Evolutionary conservation across 2,888 invertebrate species (phyloP).

Genomic region (Agrochola lota): DNA sequence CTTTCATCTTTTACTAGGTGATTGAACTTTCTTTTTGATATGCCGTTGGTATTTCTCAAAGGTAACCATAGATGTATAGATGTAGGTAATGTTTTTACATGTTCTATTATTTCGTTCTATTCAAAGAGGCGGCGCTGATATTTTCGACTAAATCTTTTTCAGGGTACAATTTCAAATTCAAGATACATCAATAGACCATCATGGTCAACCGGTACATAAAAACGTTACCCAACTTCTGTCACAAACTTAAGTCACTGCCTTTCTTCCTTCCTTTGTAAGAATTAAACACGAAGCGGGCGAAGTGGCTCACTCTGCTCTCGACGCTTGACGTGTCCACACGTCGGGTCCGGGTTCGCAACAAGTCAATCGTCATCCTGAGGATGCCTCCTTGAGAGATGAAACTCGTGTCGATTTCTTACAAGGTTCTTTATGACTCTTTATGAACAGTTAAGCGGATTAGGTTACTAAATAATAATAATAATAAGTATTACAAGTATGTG

Average conservation of each 20-base stretch:
- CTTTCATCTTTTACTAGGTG: not conserved
- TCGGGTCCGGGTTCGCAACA: no score
- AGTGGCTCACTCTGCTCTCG: no score
- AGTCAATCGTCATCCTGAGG: no score
- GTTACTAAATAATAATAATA: no score
- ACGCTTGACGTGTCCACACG: no score
- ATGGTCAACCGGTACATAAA: not conserved
- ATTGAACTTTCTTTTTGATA: constrained; percentile 15
- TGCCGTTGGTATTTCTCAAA: constrained; percentile 2
- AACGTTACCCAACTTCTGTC: not conserved
- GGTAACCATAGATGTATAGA: not conserved
- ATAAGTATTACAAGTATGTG: no score
- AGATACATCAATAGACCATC: not conserved
- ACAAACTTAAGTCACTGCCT: not conserved
- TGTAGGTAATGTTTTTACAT: not conserved
- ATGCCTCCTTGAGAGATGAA: no score
- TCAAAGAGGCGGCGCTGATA: not conserved
- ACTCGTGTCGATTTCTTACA: no score
- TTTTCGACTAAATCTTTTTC: not conserved
- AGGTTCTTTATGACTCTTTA: no score
- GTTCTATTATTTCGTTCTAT: not conserved
- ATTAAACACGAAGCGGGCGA: not conserved
- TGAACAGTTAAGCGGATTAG: no score
- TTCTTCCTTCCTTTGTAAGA: not conserved
- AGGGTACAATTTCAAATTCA: not conserved